phyloP scores from a whole-genome alignment of 2,797 vertebrate species.

The Fistularia commersonii region DNA sequence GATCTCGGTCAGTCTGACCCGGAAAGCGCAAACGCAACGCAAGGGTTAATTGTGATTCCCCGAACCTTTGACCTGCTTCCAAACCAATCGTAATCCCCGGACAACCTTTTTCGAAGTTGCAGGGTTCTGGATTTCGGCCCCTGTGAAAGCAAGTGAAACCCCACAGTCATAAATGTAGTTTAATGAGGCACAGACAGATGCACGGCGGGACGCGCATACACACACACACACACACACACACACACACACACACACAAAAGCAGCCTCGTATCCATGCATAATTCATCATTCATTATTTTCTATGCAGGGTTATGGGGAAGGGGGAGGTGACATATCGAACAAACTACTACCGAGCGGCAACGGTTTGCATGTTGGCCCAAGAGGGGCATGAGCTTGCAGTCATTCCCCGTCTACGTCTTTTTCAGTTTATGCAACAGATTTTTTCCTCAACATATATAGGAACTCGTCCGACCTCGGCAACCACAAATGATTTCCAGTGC shows the following conservation, averaged over 20 bases:
- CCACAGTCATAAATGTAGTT: no score
- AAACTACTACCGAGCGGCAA: slow-evolving; percentile 60
- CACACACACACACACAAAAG: slow-evolving; percentile 29
- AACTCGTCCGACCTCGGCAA: slow-evolving; percentile 49
- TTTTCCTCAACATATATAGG: slow-evolving; percentile 29
- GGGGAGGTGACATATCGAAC: slow-evolving; percentile 45
- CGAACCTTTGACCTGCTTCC: no score
- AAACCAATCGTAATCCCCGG: no score
- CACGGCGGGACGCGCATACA: background rate
- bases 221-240: background rate
- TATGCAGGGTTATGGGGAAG: no score
- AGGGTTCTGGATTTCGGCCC: no score
- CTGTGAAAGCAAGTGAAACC: no score
- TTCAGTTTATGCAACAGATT: slow-evolving; percentile 28
- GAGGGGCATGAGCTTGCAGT: slow-evolving; percentile 28
- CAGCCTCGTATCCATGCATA: slow-evolving; percentile 13
- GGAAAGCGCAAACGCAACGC: no score
- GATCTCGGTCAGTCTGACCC: no score
- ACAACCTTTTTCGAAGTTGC: no score
- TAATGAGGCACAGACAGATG: no score
- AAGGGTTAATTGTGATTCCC: no score
- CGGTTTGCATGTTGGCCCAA: slow-evolving; percentile 52
- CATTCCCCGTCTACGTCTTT: slow-evolving; percentile 28
- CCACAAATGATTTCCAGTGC: slow-evolving; percentile 76
- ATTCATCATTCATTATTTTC: no score